Conservation (phyloP, 2,113 vertebrate genomes). For the Pterocles gutturalis region DNA sequence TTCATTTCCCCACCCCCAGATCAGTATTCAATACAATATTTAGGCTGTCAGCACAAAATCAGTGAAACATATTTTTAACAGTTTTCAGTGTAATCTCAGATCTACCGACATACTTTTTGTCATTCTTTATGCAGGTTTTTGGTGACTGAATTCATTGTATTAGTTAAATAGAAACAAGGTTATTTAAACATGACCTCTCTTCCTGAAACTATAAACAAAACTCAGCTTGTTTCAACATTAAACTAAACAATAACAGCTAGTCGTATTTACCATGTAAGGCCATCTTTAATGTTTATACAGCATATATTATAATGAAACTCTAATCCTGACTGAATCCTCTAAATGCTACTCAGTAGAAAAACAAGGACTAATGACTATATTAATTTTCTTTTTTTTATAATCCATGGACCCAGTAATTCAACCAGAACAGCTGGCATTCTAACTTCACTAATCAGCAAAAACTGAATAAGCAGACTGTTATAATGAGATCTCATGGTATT, state of each 20-base stretch:
- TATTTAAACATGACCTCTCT: background rate
- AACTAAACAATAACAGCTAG: background rate
- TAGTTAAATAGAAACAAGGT: background rate
- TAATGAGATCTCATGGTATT: conserved; percentile 19
- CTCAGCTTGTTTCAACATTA: background rate
- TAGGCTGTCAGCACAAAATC: background rate
- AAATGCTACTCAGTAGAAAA: background rate
- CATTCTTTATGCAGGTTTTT: background rate
- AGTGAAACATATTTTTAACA: background rate
- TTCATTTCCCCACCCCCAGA: background rate
- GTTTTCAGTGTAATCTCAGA: background rate
- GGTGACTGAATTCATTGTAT: background rate
- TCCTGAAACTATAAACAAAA: background rate
- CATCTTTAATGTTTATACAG: background rate
- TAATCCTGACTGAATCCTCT: background rate
- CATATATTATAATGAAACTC: background rate
- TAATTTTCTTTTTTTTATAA: conserved; percentile 21
- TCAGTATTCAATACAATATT: background rate
- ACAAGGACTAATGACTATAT: background rate
- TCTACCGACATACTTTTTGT: background rate
- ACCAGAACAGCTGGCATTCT: background rate
- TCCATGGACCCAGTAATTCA: background rate
- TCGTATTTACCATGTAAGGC: background rate
- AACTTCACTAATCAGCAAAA: background rate
- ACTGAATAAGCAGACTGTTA: background rate